Base-by-base conservation (phyloP, 2,888 invertebrate species). In the Ctena decussata region DNA sequence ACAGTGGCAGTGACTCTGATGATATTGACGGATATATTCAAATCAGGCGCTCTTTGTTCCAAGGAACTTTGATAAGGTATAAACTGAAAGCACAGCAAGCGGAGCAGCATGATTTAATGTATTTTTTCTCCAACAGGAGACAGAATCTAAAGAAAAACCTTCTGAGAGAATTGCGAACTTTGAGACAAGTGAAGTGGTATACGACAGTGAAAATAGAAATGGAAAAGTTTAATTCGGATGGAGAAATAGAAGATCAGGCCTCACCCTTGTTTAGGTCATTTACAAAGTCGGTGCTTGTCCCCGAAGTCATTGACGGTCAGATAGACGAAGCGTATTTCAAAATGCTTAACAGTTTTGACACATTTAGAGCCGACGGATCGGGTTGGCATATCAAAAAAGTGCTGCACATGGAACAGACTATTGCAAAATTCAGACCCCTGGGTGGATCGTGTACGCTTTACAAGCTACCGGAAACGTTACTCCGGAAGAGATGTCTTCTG, bases 91-190 rank as follows among this genome's bases (percentile, higher is more conserved):
- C 70, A 5, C 39, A 39, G 39, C 70, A 37, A 24, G 70, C 37
- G 5, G 70, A 70, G 18, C 60, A 60, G 18, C 60, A 30, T 27
- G 70, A 70, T 24, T 5, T 70, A 1, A 37, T 70, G 70, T 39
- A 70, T 37, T 70, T 70, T 21, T 70, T 70, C 70, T 70, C 70
- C n/a, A 70, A 41, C 24, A 12, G 70, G 30, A 37, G 70, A 37
- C n/a, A 37, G n/a, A 15, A 70, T 24, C 37, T 70, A 1, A 35
- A 24, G 8, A 35, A 24, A n/a, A 70, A 70, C 21, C 6, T 70
- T 5, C n/a, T 37, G 3, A 37, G 70, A 24, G 70, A 70, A 21
- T 21, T 70, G 8, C n/a, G 70, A 5, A 35, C 37, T 37, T 41
- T 70, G 6, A 70, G n/a, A 24, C 41, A 37, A 37, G 2, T 70